Percentiles rank a stretch among this genome's conserved stretches.
Evolutionary conservation across 2,888 invertebrate genomes (phyloP).

Genomic region (Scaptomyza reducta): DNA sequence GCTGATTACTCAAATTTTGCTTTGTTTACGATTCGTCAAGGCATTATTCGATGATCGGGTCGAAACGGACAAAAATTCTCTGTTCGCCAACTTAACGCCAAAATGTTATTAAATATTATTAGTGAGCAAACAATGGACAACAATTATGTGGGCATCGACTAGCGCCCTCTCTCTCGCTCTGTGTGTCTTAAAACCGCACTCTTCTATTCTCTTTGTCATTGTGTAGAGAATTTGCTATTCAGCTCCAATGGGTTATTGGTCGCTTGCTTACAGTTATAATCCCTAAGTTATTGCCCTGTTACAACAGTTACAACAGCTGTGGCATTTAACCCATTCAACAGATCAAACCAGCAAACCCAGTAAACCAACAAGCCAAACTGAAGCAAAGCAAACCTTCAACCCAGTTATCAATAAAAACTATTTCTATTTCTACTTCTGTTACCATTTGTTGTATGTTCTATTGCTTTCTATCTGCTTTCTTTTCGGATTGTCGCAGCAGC

Average conservation of each 20-base stretch:
- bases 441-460: conserved; percentile 21
- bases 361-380: conserved; percentile 40
- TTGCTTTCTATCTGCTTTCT: conserved; percentile 71
- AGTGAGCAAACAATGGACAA: conserved; percentile 60
- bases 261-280: conserved; percentile 65
- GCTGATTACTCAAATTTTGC: conserved; percentile 76
- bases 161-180: not conserved
- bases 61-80: conserved; percentile 2
- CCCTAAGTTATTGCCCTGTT: conserved; percentile 71
- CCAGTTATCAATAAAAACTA: conserved; percentile 41
- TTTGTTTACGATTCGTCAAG: conserved; percentile 75
- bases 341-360: conserved; percentile 49
- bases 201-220: conserved; percentile 3
- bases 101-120: conserved; percentile 77
- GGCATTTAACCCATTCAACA: conserved; percentile 70
- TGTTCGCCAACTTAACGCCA: conserved; percentile 63
- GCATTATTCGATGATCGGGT: conserved; percentile 51
- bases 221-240: conserved; percentile 29
- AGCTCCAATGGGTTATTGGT: conserved; percentile 33
- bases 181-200: not conserved
- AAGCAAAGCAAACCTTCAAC: conserved; percentile 39
- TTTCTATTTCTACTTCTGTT: conserved; percentile 44
- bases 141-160: conserved; percentile 60
- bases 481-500: conserved; percentile 40
- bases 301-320: conserved; percentile 64